These are phyloP conservation scores for Hypsibius dujardini DNA, from an alignment of 1,140 invertebrate species.

Conservation along the genomic window DNA sequence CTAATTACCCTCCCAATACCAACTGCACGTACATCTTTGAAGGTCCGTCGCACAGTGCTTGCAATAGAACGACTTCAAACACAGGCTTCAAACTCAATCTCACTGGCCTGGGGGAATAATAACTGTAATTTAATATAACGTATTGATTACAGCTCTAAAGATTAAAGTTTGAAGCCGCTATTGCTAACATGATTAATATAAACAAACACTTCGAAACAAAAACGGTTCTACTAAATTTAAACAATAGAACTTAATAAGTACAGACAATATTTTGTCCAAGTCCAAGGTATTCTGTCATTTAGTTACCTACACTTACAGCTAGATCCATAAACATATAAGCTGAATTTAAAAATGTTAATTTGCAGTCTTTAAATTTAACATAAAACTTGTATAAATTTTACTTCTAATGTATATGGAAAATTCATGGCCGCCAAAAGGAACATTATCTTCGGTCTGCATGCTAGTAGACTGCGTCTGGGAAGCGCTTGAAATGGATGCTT, in stretches of 20 bases:
- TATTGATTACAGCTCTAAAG: not conserved
- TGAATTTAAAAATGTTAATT: no score
- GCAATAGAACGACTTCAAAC: not conserved
- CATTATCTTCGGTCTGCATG: not conserved
- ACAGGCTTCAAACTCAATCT: not conserved
- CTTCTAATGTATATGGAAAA: not conserved
- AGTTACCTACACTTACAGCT: no score
- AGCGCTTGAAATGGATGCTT: no score
- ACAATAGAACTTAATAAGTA: not conserved
- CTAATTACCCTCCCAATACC: conserved; percentile 77
- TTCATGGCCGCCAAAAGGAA: not conserved
- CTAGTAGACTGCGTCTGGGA: not conserved
- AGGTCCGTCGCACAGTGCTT: conserved; percentile 46
- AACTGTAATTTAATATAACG: not conserved
- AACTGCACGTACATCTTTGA: conserved; percentile 75
- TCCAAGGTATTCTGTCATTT: no score
- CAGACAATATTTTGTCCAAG: no score
- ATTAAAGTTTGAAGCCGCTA: not conserved
- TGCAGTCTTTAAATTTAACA: no score
- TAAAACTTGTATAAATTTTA: no score
- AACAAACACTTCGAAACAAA: not conserved
- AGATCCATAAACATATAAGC: no score
- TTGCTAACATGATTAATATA: not conserved
- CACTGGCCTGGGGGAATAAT: not conserved
- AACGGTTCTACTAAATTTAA: not conserved